Base-by-base conservation (phyloP, 2,113 vertebrate species). In the Colaptes auratus region DNA sequence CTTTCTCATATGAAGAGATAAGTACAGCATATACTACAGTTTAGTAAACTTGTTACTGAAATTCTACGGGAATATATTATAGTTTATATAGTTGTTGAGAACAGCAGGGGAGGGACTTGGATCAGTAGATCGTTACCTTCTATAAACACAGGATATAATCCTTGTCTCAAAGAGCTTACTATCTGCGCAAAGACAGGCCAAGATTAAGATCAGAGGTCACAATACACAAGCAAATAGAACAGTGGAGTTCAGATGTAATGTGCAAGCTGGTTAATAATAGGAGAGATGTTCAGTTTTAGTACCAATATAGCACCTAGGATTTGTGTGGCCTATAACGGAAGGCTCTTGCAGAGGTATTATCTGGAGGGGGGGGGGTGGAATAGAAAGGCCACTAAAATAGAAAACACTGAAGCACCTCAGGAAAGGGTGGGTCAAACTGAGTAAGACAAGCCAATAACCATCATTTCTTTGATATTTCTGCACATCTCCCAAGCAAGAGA, bases 181-280 rank as follows among this genome's bases (percentile, higher is more conserved):
- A 69, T 81, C 82, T 91, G 61, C 1, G 0, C 70, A 93, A 86
- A 83, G 84, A 60, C 36, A 52, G 56, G 56, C 76, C 21, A 19
- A 90, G 88, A 96, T 94, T 92, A 90, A 96, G 90, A 96, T 93
- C 93, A 95, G 90, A 95, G 82, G 88, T 91, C 88, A 93, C 60
- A 71, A 71, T 39, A 75, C n/a, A 60, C 52, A 83, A 74, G 69
- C 46, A 81, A 92, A 88, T 60, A 78, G 73, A 61, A 71, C 90
- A 83, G 17, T 30, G 72, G 86, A 88, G 56, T 60, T 71, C 3
- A 3, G 31, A 48, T 78, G 25, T 46, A 56, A 90, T 9, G 39
- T 46, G 52, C 52, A 81, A 90, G 4, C 11, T 17, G 6, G 59
- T 33, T 83, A 92, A 39, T 12, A 4, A 36, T 4, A 77, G 28